Evolutionary conservation across 2,113 vertebrate genomes (phyloP), one percentile per base, ranked within the genome.

Genomic region (Psilopsiagon aymara): DNA sequence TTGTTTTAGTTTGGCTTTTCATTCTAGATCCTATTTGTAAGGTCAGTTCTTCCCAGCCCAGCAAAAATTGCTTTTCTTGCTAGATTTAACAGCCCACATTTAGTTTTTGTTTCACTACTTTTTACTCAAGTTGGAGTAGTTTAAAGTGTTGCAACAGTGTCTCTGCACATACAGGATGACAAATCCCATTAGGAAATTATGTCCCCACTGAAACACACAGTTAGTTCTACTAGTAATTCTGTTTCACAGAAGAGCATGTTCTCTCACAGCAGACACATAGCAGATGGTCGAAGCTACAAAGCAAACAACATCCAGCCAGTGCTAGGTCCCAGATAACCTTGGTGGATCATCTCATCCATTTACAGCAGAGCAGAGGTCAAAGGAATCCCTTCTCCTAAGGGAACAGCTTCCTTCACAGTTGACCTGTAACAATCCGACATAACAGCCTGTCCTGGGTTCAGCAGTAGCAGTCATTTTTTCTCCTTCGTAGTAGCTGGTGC

Each of bases 371-470:
- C 35, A 73, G 70, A 24, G 59, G 20, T 39, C 31, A 16, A 25
- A 57, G 76, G 57, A 49, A 53, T 76, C 24, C 39, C 20, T 71
- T 27, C 25, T 39, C 46, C 27, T 4, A 2, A 13, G 33, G 51
- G 35, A 85, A 13, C 18, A 23, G 17, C 35, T 28, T 66, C 20
- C 68, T 47, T 28, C 57, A 24, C 24, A 13, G 39, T 19, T 25
- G 25, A 37, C 14, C 11, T 13, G 37, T 1, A 4, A 39, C 14
- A 71, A 4, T 3, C 16, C 13, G 31, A 16, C 28, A 2, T 3
- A 18, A 25, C 27, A 20, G 47, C 47, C 47, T 49, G 23, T 24
- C 47, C 47, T 49, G 47, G 47, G 47, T 24, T 49, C 47, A 24
- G 47, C 23, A 49, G 23, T 13, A 49, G 47, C 47, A 24, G 47